Evolutionary conservation across 2,888 invertebrate species (phyloP).

Genomic region (Dryocosmus kuriphilus): DNA sequence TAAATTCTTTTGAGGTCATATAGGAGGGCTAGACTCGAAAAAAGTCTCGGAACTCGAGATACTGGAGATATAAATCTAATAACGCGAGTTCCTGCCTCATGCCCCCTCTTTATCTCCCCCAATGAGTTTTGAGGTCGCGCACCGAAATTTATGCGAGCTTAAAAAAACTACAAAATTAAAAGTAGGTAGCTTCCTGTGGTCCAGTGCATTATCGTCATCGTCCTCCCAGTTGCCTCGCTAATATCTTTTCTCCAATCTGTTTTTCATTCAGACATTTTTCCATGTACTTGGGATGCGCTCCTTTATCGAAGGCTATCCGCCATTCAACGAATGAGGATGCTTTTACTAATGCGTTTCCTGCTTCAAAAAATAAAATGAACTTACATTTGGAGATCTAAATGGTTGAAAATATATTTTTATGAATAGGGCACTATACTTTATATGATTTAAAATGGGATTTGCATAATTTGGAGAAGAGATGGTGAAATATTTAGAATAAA

Average conservation of each 20-base stretch:
- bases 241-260: slow-evolving; percentile 45
- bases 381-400: background rate
- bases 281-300: background rate
- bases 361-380: background rate
- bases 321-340: background rate
- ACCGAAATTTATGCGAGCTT: slow-evolving; percentile 62
- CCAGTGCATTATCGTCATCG: slow-evolving; percentile 61
- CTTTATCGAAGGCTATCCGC: background rate
- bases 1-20: slow-evolving; percentile 72
- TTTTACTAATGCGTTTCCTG: background rate
- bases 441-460: background rate
- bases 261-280: slow-evolving; percentile 39
- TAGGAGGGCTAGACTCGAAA: slow-evolving; percentile 60
- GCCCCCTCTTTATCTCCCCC: slow-evolving; percentile 52
- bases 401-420: background rate
- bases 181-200: slow-evolving; percentile 64
- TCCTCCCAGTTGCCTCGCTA: slow-evolving; percentile 48
- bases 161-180: slow-evolving; percentile 65
- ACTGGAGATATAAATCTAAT: slow-evolving; percentile 69
- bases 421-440: background rate
- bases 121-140: slow-evolving; percentile 54
- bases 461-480: too few relatives aligned
- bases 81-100: slow-evolving; percentile 58
- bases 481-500: too few relatives aligned
- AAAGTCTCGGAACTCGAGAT: slow-evolving; percentile 66